These are phyloP conservation scores for Prolemur simus DNA, from an alignment of 2,113 vertebrate species.

Conservation along the genomic window DNA sequence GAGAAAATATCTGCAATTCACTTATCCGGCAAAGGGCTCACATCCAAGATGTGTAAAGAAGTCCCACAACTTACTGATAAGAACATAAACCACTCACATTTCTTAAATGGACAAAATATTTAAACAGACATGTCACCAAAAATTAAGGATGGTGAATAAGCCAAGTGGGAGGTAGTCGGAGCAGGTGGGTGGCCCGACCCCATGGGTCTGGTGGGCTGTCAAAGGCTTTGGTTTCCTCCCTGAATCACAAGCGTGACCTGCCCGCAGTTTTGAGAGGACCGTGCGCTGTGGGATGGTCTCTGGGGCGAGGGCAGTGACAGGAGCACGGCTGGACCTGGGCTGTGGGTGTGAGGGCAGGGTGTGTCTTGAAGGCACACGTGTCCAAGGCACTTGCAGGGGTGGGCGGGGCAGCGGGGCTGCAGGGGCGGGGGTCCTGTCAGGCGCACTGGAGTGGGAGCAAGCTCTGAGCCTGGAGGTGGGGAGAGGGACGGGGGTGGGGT, in stretches of 20 bases:
- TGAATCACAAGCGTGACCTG: neutral
- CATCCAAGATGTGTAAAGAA: fast-evolving
- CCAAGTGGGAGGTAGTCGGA: neutral
- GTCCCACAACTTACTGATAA: neutral
- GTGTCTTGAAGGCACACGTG: too few relatives aligned
- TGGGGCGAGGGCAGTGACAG: too few relatives aligned
- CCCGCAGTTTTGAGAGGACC: neutral
- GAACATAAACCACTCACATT: neutral
- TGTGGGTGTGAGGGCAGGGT: neutral
- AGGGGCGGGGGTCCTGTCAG: neutral
- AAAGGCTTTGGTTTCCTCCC: neutral
- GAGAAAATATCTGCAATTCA: too few relatives aligned
- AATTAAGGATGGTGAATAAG: fast-evolving
- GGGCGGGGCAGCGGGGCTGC: neutral
- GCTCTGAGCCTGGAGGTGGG: too few relatives aligned
- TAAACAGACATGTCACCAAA: neutral
- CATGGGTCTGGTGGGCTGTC: fast-evolving
- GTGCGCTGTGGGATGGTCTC: fast-evolving
- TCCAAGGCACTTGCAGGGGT: too few relatives aligned
- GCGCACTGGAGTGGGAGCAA: neutral
- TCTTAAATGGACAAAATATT: neutral
- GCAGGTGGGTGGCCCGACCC: fast-evolving
- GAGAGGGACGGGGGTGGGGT: too few relatives aligned
- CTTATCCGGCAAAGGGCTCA: neutral
- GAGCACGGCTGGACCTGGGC: neutral